Base-by-base conservation (phyloP, 2,888 invertebrate genomes). In the Andrena hattorfiana region DNA sequence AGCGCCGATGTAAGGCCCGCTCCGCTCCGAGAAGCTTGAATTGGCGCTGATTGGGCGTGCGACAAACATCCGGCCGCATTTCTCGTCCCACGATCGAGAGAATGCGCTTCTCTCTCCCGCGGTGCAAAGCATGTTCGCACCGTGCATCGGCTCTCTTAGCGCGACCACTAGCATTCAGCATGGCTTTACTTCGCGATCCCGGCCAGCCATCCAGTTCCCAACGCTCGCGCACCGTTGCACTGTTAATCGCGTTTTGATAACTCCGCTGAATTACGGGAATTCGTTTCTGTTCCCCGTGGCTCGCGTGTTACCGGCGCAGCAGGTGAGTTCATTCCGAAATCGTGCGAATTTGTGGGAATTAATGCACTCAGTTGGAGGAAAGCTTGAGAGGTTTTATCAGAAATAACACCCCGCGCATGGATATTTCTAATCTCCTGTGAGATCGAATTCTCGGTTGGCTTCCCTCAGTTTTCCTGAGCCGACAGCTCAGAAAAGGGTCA, bases 21-120 rank as follows among this genome's bases (percentile, higher is more conserved):
- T 42, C 16, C 48, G 66, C 68, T 69, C 42, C 23, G 66, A 76
- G 83, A 81, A 66, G 89, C 77, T 89, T 90, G 91, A 92, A 92
- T 92, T 91, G 92, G 85, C 88, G 85, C 83, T 91, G 91, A 92
- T 91, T 89, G 89, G 87, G 87, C 84, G 87, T 85, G 90, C 87
- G 89, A 91, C 90, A 91, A 92, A 91, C 91, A 92, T 92, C 92
- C 91, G 92, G 90, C 83, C 80, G 87, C 87, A 85, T 90, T 90
- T 89, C 87, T 78, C 80, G 81, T 89, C 90, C 87, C 89, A 90
- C 85, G 89, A 81, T 73, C 80, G 75, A 56, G 82, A 84, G 82
- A 84, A 79, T 74, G 82, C 81, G 62, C 73, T 74, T 77, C 85
- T 78, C 76, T 82, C 74, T 56, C 59, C 56, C 75, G 59, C 42